These are phyloP conservation scores for Ammodramus savannarum DNA, from an alignment of 2,113 vertebrate species.

Conservation along the genomic window DNA sequence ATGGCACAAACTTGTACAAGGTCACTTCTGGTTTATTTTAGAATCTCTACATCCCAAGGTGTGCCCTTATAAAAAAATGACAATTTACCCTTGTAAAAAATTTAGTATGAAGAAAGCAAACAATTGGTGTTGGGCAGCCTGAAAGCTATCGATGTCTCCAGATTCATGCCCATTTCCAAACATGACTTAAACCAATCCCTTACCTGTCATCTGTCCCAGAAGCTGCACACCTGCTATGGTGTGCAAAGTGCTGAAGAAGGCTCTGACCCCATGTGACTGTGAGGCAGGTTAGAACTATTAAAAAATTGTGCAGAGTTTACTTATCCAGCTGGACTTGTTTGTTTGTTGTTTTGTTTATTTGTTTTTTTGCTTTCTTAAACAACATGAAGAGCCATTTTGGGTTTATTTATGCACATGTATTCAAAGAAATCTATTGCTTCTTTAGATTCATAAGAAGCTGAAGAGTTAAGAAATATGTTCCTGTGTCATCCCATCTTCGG, in stretches of 20 bases:
- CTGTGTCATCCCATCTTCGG: background rate
- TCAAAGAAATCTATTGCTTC: background rate
- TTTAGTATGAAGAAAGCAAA: background rate
- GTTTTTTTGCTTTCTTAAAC: background rate
- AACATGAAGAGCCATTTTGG: background rate
- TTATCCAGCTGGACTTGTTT: background rate
- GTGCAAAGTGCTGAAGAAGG: background rate
- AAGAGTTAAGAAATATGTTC: background rate
- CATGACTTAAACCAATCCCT: background rate
- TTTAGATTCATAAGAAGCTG: background rate
- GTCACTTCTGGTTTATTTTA: background rate
- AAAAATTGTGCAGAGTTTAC: background rate
- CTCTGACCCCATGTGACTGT: background rate
- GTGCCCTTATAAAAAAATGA: background rate
- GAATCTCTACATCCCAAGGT: background rate
- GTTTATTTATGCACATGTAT: background rate
- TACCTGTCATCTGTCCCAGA: background rate
- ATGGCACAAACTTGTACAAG: background rate
- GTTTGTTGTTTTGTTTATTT: background rate
- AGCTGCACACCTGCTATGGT: background rate
- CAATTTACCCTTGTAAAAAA: background rate
- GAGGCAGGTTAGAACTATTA: background rate
- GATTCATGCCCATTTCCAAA: background rate
- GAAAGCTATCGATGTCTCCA: background rate
- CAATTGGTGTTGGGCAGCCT: background rate